Conservation (phyloP, 2,113 vertebrate species). For the Hypocryptadius cinnamomeus region DNA sequence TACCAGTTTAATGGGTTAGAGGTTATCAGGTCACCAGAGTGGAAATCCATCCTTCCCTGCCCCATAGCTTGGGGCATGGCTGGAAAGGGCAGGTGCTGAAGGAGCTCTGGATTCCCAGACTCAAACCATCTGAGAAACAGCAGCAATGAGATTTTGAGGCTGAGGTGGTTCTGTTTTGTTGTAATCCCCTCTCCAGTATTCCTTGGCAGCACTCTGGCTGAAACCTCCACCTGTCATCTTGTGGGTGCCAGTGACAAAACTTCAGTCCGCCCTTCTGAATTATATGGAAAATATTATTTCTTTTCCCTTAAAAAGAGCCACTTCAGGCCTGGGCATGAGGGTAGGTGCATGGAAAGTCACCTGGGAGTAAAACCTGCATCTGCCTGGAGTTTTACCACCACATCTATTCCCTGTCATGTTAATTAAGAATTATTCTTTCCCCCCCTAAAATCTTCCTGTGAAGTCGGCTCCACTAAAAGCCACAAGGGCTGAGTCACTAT, state of each 20-base stretch:
- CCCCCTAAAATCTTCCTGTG: background rate
- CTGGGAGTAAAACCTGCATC: background rate
- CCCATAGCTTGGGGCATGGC: background rate
- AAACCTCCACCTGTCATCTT: background rate
- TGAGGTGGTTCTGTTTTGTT: background rate
- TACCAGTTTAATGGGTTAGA: background rate
- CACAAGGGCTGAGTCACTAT: background rate
- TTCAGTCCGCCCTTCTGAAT: background rate
- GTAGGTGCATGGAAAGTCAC: background rate
- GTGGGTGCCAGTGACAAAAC: background rate
- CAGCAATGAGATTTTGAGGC: background rate
- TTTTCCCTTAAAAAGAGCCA: background rate
- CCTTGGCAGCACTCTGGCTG: background rate
- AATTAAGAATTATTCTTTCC: background rate
- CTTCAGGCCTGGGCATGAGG: background rate
- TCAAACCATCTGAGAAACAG: background rate
- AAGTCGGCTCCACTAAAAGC: background rate
- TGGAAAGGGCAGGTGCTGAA: background rate
- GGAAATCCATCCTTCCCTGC: background rate
- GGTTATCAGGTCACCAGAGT: background rate
- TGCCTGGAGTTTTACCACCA: background rate
- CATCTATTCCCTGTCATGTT: background rate
- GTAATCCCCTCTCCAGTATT: background rate
- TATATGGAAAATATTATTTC: background rate
- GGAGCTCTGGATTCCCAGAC: background rate